phyloP scores from a whole-genome alignment of 2,888 invertebrate species.

The Oasisia sp. region DNA sequence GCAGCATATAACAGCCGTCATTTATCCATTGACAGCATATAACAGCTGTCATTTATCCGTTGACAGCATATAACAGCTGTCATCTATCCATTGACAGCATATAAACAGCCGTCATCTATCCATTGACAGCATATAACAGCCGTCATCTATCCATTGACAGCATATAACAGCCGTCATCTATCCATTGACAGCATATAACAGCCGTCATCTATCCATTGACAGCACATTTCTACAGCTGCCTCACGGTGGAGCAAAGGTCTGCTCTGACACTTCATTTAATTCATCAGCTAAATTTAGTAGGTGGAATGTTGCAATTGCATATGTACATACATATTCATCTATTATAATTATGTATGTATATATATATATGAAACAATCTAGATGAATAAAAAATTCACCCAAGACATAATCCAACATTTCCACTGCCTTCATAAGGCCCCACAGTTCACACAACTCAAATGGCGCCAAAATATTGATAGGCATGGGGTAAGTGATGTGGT shows the following conservation, averaged over 20 bases:
- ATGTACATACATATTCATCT: no score
- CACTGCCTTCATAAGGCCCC: background rate
- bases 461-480: background rate
- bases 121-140: background rate
- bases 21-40: slow-evolving; percentile 2
- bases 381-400: background rate
- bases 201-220: background rate
- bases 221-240: slow-evolving; percentile 17
- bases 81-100: background rate
- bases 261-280: background rate
- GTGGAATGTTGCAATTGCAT: background rate
- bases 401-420: background rate
- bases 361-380: background rate
- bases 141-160: background rate
- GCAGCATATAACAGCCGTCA: background rate
- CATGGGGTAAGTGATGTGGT: no score
- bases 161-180: no score
- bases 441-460: background rate
- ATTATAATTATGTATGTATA: no score
- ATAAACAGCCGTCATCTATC: no score
- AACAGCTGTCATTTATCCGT: background rate
- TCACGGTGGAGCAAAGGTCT: background rate
- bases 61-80: background rate
- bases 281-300: background rate
- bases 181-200: background rate